These are phyloP conservation scores for Ivindomyrus marchei DNA, from an alignment of 2,113 vertebrate species.

Conservation along the genomic window DNA sequence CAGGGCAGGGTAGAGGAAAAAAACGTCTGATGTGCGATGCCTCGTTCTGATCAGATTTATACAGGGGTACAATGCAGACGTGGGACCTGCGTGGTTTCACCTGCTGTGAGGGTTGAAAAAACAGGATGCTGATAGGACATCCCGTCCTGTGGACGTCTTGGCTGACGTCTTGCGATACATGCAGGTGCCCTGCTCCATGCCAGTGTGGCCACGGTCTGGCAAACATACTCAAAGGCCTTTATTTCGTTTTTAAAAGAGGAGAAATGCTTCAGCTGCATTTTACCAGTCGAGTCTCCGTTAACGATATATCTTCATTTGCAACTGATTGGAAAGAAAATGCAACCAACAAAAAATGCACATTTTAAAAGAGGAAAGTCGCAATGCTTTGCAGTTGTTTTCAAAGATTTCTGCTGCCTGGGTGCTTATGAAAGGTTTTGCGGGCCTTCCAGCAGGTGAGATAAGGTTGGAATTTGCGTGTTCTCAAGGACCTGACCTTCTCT, in stretches of 20 bases:
- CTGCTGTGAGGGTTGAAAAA: background rate
- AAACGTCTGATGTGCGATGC: background rate
- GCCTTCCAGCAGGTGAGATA: constrained; percentile 32
- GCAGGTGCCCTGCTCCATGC: background rate
- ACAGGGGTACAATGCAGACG: background rate
- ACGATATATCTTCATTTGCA: background rate
- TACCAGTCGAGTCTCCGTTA: background rate
- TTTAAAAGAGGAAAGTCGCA: background rate
- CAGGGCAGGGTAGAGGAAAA: background rate
- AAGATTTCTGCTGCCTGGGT: background rate
- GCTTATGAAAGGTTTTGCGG: background rate
- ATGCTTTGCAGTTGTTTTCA: background rate
- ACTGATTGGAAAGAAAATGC: background rate
- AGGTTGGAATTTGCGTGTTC: constrained; percentile 33
- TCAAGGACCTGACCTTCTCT: background rate
- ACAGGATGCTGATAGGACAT: background rate
- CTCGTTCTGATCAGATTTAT: background rate
- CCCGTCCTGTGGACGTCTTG: background rate
- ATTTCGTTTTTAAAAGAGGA: background rate
- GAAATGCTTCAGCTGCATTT: background rate
- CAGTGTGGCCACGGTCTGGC: background rate
- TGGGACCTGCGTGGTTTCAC: background rate
- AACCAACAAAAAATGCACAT: background rate
- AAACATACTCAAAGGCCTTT: background rate
- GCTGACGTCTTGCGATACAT: background rate